These are phyloP conservation scores for Telenomus remus DNA, from an alignment of 1,140 invertebrate genomes.

Conservation along the genomic window DNA sequence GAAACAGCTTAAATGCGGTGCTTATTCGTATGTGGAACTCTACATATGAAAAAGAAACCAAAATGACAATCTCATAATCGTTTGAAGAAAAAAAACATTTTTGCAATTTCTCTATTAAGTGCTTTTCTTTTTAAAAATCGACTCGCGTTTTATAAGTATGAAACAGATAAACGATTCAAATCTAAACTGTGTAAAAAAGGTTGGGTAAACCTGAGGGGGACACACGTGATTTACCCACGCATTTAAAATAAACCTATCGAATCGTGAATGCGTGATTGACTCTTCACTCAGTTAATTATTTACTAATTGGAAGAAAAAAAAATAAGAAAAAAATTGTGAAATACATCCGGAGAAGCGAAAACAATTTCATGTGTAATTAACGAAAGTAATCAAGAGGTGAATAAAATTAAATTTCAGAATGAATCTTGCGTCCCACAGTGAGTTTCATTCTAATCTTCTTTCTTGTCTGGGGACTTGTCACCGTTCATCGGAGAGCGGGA, in stretches of 20 bases:
- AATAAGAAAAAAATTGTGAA: background rate
- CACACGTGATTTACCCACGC: conserved; percentile 30
- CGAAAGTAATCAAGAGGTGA: conserved; percentile 19
- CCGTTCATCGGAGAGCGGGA: conserved; percentile 77
- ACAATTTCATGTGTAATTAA: conserved; percentile 46
- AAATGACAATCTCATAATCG: conserved; percentile 46
- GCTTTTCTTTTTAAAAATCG: conserved; percentile 28
- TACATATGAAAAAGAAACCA: conserved; percentile 35
- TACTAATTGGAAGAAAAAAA: background rate
- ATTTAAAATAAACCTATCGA: conserved; percentile 30
- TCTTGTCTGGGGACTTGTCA: conserved; percentile 75
- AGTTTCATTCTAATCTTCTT: conserved; percentile 62
- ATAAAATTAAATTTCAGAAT: conserved; percentile 11
- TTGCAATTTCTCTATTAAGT: conserved; percentile 23
- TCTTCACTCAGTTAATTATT: too few relatives aligned
- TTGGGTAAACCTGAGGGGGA: conserved; percentile 13
- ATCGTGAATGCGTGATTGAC: background rate
- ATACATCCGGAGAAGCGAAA: background rate
- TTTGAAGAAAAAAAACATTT: conserved; percentile 35
- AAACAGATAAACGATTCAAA: conserved; percentile 38
- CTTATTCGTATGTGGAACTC: conserved; percentile 45
- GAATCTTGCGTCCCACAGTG: conserved; percentile 5
- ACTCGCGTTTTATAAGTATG: conserved; percentile 48
- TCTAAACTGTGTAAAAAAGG: conserved; percentile 49
- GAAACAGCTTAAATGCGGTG: conserved; percentile 56